phyloP scores from a whole-genome alignment of 2,113 vertebrate genomes.

The Hiodon alosoides region DNA sequence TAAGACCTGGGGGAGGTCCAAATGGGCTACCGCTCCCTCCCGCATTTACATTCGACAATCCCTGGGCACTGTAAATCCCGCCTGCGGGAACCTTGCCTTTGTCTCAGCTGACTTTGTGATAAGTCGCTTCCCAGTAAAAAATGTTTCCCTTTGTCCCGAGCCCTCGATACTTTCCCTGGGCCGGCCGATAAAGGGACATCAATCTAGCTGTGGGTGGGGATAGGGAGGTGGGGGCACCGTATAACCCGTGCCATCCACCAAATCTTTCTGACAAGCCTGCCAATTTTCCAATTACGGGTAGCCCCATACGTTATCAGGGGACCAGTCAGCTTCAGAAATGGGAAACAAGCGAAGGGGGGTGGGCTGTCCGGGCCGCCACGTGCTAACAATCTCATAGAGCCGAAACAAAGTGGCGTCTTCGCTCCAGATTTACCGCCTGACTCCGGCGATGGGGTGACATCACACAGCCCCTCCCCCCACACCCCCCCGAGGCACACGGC shows the following conservation, averaged over 20 bases:
- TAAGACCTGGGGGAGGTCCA: too few relatives aligned
- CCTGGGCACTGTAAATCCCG: conserved; percentile 3
- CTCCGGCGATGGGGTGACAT: conserved; percentile 41
- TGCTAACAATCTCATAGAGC: conserved; percentile 74
- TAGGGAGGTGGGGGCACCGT: conserved; percentile 64
- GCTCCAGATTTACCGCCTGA: conserved; percentile 57
- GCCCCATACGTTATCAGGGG: conserved; percentile 82
- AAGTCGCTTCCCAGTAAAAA: conserved; percentile 61
- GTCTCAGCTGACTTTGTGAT: conserved; percentile 62
- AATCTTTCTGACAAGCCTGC: conserved; percentile 85
- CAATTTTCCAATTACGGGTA: conserved; percentile 96
- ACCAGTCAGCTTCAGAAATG: conserved; percentile 80
- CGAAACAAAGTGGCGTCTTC: conserved; percentile 40
- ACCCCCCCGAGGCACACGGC: conserved; percentile 37
- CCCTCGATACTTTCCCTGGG: conserved; percentile 68
- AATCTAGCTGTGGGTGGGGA: conserved; percentile 71
- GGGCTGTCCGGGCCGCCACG: conserved; percentile 53
- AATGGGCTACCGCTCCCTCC: conserved; percentile 52
- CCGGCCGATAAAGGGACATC: conserved; percentile 70
- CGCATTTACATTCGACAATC: conserved; percentile 29
- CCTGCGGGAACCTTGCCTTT: conserved; percentile 56
- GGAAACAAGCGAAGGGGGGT: conserved; percentile 66
- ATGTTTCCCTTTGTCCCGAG: conserved; percentile 60
- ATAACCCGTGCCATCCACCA: conserved; percentile 76
- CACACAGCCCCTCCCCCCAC: conserved; percentile 22